Percentiles rank a stretch among this genome's conserved stretches.
These are phyloP conservation scores for Allobates femoralis DNA, from an alignment of 2,797 vertebrate species.

Conservation along the genomic window DNA sequence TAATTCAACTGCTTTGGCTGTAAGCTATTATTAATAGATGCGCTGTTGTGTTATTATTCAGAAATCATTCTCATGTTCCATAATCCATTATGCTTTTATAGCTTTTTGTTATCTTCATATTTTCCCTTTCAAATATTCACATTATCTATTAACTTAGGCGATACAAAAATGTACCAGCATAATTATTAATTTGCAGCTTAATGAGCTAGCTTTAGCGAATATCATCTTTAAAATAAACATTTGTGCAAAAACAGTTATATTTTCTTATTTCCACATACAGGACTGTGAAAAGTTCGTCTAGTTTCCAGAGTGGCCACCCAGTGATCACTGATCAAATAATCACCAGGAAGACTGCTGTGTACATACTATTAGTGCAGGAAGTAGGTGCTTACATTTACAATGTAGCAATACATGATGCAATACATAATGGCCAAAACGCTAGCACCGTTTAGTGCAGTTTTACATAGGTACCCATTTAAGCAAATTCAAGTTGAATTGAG, in stretches of 20 bases:
- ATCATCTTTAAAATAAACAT: background rate
- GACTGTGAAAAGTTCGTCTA: background rate
- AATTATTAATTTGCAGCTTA: slow-evolving; percentile 10
- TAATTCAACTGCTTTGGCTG: slow-evolving; percentile 12
- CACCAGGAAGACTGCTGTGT: background rate
- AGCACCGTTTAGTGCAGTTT: no score
- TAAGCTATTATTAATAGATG: slow-evolving; percentile 25
- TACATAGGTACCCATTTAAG: no score
- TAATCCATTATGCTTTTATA: slow-evolving; percentile 14
- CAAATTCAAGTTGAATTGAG: no score
- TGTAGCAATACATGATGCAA: no score
- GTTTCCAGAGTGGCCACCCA: background rate
- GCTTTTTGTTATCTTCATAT: slow-evolving; percentile 19
- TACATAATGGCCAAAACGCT: no score
- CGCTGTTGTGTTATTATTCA: slow-evolving; percentile 26
- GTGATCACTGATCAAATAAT: background rate
- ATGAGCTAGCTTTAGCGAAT: slow-evolving; percentile 3
- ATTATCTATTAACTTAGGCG: background rate
- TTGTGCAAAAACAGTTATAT: background rate
- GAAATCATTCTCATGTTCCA: slow-evolving; percentile 27
- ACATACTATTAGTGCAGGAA: no score
- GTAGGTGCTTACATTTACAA: no score
- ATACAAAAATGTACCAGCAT: slow-evolving; percentile 20
- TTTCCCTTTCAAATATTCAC: slow-evolving; percentile 12
- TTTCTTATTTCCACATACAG: background rate